Conservation (phyloP, 2,797 vertebrate species). For the Clamator glandarius region DNA sequence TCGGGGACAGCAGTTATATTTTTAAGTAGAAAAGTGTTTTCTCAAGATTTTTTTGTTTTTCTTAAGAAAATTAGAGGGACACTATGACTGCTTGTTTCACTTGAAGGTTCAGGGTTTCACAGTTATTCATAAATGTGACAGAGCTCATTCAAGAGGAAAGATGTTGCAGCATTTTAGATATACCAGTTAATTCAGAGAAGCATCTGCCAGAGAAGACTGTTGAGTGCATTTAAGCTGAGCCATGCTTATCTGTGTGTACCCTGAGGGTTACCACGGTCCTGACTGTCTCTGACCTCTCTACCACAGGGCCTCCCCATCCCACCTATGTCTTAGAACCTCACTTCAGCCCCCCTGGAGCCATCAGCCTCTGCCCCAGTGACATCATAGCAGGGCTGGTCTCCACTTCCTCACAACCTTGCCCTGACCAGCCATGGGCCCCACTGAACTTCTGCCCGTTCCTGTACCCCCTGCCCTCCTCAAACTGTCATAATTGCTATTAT, state of each 20-base stretch:
- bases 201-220: background rate
- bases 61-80: background rate
- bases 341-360: too few relatives aligned
- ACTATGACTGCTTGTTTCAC: background rate
- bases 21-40: background rate
- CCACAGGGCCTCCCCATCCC: background rate
- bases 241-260: background rate
- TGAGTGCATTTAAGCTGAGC: background rate
- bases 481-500: background rate
- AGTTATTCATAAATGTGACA: background rate
- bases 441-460: accelerated
- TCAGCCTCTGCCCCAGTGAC: background rate
- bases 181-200: background rate
- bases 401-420: background rate
- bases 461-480: background rate
- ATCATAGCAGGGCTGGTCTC: too few relatives aligned
- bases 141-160: background rate
- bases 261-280: too few relatives aligned
- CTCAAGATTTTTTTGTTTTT: background rate
- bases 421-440: too few relatives aligned
- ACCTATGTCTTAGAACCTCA: too few relatives aligned
- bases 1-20: background rate
- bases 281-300: background rate
- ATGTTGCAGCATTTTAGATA: background rate
- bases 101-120: background rate